phyloP scores from a whole-genome alignment of 2,113 vertebrate genomes.

The Pygoscelis adeliae region DNA sequence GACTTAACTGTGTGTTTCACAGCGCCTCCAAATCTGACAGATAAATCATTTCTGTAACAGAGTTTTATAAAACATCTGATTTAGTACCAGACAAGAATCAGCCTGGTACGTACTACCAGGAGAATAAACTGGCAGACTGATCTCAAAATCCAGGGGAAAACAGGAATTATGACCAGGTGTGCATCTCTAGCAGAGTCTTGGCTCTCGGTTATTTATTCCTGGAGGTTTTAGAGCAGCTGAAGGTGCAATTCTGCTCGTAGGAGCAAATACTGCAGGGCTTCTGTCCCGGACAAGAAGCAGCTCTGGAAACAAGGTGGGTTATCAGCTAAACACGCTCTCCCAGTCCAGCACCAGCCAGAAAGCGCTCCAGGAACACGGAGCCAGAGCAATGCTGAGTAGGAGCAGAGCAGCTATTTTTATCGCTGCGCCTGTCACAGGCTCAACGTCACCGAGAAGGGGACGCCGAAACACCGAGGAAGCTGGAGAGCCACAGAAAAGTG shows the following conservation, averaged over 20 bases:
- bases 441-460: background rate
- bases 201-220: background rate
- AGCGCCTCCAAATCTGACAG: background rate
- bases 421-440: background rate
- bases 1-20: background rate
- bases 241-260: background rate
- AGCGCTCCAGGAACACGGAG: background rate
- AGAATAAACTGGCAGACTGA: background rate
- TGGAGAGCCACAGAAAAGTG: background rate
- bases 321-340: background rate
- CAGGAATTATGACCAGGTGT: background rate
- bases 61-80: background rate
- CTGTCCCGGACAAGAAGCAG: background rate
- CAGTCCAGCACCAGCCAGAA: background rate
- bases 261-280: background rate
- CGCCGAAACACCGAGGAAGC: accelerated
- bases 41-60: background rate
- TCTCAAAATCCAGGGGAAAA: background rate
- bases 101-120: background rate
- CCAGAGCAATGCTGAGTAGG: background rate
- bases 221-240: background rate
- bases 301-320: background rate
- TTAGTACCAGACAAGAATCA: background rate
- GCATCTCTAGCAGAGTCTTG: background rate
- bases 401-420: background rate